Conservation (phyloP, 2,113 vertebrate species). For the Epinephelus moara region DNA sequence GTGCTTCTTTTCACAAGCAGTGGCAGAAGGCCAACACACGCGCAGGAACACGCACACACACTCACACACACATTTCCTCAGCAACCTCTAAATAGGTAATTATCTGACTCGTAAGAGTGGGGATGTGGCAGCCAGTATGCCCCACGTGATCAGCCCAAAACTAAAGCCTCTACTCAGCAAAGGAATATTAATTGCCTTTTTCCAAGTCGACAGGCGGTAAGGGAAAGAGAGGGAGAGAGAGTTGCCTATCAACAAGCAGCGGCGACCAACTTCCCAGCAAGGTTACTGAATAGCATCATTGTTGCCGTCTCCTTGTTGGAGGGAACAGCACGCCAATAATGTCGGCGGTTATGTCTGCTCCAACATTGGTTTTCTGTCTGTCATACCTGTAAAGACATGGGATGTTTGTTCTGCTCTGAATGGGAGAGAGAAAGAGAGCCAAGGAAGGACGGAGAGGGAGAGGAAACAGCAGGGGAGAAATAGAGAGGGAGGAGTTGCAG, state of each 20-base stretch:
- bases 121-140: slow-evolving; percentile 57
- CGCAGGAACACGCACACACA: slow-evolving; percentile 28
- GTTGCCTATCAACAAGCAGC: slow-evolving; percentile 55
- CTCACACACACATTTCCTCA: slow-evolving; percentile 53
- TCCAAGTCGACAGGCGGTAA: slow-evolving; percentile 53
- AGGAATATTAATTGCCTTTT: slow-evolving; percentile 77
- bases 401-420: slow-evolving; percentile 35
- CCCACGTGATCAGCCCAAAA: slow-evolving; percentile 68
- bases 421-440: slow-evolving; percentile 1
- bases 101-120: slow-evolving; percentile 72
- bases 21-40: slow-evolving; percentile 65
- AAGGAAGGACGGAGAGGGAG: background rate
- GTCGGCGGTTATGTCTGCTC: slow-evolving; percentile 14
- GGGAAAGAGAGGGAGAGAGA: slow-evolving; percentile 32
- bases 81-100: slow-evolving; percentile 77
- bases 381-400: slow-evolving; percentile 15
- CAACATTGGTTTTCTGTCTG: slow-evolving; percentile 30
- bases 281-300: slow-evolving; percentile 54
- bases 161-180: slow-evolving; percentile 66
- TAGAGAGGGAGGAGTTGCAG: slow-evolving; percentile 3
- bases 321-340: slow-evolving; percentile 29
- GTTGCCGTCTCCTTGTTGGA: slow-evolving; percentile 47
- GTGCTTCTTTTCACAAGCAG: slow-evolving; percentile 67
- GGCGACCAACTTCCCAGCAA: slow-evolving; percentile 42
- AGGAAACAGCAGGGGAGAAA: background rate